phyloP scores from a whole-genome alignment of 2,888 invertebrate genomes.

The Himalopsyche anomala region DNA sequence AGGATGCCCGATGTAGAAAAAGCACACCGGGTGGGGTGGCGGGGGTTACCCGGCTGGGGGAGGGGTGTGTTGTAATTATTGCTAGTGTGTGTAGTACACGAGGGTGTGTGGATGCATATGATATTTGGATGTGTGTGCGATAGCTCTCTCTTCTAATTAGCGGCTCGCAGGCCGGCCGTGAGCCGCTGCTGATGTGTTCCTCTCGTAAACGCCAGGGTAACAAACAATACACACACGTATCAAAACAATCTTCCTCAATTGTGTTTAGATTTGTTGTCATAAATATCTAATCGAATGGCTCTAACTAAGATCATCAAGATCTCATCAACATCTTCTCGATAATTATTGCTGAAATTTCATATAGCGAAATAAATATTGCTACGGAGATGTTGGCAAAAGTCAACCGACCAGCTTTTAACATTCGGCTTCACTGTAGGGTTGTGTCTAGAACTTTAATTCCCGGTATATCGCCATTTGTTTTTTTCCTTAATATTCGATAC shows the following conservation, averaged over 20 bases:
- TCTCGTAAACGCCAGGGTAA: neutral
- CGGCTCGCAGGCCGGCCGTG: conserved; percentile 61
- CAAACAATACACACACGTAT: neutral
- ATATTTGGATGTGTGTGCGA: conserved; percentile 6
- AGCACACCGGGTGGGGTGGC: conserved; percentile 79
- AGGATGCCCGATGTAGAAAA: conserved; percentile 80
- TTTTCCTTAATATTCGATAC: no score
- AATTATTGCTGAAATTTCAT: no score
- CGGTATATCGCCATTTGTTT: no score
- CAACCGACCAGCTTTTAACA: no score
- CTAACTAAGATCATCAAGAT: no score
- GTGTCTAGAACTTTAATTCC: no score
- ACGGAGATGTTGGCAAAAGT: no score
- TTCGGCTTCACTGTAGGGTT: no score
- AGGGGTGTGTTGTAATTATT: conserved; percentile 67
- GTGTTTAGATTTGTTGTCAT: no score
- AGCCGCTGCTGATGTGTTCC: neutral
- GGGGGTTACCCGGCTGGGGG: conserved; percentile 66
- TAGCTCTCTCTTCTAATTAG: conserved; percentile 67
- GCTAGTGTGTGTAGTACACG: conserved; percentile 5
- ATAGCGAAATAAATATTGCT: no score
- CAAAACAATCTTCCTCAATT: neutral
- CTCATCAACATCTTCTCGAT: no score
- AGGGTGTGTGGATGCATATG: conserved; percentile 16
- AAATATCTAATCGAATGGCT: no score